Evolutionary conservation across 2,113 vertebrate genomes (phyloP), one percentile per base, ranked within the genome.

Genomic region (Channa argus): DNA sequence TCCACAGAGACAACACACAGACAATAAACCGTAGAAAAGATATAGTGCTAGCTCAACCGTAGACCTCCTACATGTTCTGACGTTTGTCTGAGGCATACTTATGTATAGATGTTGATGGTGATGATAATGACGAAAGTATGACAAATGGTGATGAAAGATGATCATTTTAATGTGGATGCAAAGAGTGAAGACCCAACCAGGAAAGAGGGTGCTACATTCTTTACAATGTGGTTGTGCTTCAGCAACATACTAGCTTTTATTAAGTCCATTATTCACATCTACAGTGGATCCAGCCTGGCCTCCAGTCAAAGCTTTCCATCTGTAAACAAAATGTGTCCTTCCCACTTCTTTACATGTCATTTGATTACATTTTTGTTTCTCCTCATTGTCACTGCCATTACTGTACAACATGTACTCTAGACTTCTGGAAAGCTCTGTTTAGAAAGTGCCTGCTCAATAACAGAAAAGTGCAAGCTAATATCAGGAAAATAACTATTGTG

Each of bases 61-160:
- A 96, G 71, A 94, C 88, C 93, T 93, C 94, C 95, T 95, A 93
- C 93, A 95, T 52, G 62, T 74, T 86, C 66, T 77, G 74, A 77
- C 63, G 87, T 85, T 83, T 81, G 69, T 77, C 70, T 34, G 61
- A 70, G 72, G 82, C 82, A 78, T 74, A 72, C 63, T 70, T 68
- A 37, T 3, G 1, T 80, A 62, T 64, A 75, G 76, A 82, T 24
- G 84, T 75, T 43, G 66, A 54, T 41, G 55, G 60, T 67, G 56
- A 61, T 71, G 69, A 54, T 53, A 34, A 52, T 51, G 59, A 74
- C 80, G 83, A 74, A 86, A 79, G 58, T 80, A 62, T 84, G 71
- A 24, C 15, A 73, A 47, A 74, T 52, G 60, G 46, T 66, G 67
- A 67, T 70, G 67, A 66, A 69, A 55, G 13, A 66, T 63, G 79